A percentile compares a stretch with the other conserved stretches of the same genome.
These are phyloP conservation scores for Melanargia galathea DNA, from an alignment of 2,888 invertebrate genomes.

Conservation along the genomic window DNA sequence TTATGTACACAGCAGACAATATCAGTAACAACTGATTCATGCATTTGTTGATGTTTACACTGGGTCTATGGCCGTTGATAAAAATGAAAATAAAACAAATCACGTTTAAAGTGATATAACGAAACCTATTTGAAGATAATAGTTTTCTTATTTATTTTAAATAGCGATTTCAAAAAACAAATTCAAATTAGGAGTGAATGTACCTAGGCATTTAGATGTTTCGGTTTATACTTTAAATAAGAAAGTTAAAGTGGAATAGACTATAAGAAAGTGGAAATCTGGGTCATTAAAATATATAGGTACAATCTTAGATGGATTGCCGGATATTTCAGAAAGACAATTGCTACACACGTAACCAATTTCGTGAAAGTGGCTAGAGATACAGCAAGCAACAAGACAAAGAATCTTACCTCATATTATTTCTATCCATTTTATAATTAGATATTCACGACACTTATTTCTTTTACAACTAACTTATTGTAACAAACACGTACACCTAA, in stretches of 20 bases:
- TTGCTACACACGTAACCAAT: slow-evolving; percentile 30
- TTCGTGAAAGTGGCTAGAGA: slow-evolving; percentile 47
- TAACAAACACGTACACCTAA: slow-evolving; percentile 47
- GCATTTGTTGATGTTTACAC: slow-evolving; percentile 24
- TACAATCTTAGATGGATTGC: neutral
- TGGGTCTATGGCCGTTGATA: slow-evolving; percentile 30
- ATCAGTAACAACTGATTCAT: slow-evolving; percentile 16
- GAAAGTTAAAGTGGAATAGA: too few relatives aligned
- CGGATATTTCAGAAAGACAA: neutral
- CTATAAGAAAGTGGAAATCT: slow-evolving; percentile 9
- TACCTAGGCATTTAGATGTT: too few relatives aligned
- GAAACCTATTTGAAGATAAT: neutral
- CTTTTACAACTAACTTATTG: slow-evolving; percentile 56
- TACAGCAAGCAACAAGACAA: slow-evolving; percentile 53
- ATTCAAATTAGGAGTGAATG: too few relatives aligned
- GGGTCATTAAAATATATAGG: slow-evolving; percentile 9
- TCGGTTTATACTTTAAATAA: too few relatives aligned
- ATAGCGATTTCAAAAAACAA: neutral
- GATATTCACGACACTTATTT: slow-evolving; percentile 29
- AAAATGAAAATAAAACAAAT: slow-evolving; percentile 32
- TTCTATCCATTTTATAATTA: slow-evolving; percentile 43
- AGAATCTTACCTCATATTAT: slow-evolving; percentile 67
- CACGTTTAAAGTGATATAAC: slow-evolving; percentile 28
- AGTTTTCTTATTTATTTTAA: neutral
- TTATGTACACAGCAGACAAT: neutral